Evolutionary conservation across 2,113 vertebrate species (phyloP), one percentile per base, ranked within the genome.

Genomic region (Indicator maculatus): DNA sequence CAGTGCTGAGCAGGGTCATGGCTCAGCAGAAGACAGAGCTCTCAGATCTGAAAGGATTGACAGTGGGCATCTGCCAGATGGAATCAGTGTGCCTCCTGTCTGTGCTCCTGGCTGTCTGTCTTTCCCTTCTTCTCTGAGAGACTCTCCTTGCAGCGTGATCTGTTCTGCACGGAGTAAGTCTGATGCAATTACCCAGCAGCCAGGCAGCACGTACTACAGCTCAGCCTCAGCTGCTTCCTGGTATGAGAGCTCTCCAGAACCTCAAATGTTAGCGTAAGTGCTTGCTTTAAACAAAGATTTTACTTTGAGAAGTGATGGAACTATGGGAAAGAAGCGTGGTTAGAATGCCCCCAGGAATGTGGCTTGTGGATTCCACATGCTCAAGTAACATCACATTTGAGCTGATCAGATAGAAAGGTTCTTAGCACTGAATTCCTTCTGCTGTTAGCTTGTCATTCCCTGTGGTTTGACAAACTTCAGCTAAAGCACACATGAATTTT

Each of bases 201-300:
- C 98, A 38, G 90, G 97, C 89, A 97, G 97, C 83, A 82, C 90
- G 65, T 94, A 83, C 79, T 95, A 95, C 96, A 93, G 90, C 88
- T 95, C 98, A 38, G 94, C 96, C 66, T 93, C 97, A 53, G 97
- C 97, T 79, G 86, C 98, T 79, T 98, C 96, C 91, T 99, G 99
- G 99, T 99, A 98, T 96, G 98, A 99, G 92, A 99, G 97, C 87
- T 98, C 98, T 85, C 98, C 99, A 39, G 98, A 98, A 91, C 96
- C 98, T 95, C 99, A 99, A 94, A 98, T 98, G 97, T 98, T 98
- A 97, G 98, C 97, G 99, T 99, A 98, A 99, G 99, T 99, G 93
- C 90, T 87, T 45, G 30, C 61, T 93, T 92, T 90, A 36, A 84
- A 93, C 59, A 47, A 26, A 39, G 1, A 18, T 74, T 88, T 89